phyloP scores from a whole-genome alignment of 2,797 vertebrate species.

The Novumbra hubbsi region DNA sequence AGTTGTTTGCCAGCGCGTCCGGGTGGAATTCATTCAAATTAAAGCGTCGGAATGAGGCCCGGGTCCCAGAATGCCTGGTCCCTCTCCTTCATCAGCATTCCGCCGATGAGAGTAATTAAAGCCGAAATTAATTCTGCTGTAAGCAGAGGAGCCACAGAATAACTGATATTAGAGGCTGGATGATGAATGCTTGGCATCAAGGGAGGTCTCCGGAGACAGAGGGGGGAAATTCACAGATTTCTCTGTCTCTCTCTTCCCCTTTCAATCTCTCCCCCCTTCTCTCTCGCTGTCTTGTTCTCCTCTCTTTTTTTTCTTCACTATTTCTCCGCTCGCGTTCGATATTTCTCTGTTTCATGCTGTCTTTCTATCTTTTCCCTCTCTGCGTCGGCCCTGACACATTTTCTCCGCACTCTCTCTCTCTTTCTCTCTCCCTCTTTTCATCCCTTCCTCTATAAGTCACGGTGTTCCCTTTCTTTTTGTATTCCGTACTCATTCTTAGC shows the following conservation, averaged over 20 bases:
- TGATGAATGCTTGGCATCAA: conserved; percentile 99
- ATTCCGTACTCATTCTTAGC: conserved; percentile 33
- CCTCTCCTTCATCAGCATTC: conserved; percentile 99
- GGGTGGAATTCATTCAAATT: conserved; percentile 99
- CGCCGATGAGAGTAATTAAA: conserved; percentile 99
- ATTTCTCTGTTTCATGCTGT: neutral
- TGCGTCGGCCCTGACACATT: conserved; percentile 4
- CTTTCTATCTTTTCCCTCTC: neutral
- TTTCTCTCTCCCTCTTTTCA: neutral
- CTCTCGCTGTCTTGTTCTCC: conserved; percentile 27
- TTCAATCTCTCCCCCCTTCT: conserved; percentile 31
- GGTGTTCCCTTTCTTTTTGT: conserved; percentile 7
- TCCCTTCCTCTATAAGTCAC: conserved; percentile 11
- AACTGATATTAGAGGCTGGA: conserved; percentile 99
- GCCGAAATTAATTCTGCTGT: conserved; percentile 99
- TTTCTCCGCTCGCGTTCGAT: neutral
- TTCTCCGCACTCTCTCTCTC: conserved; percentile 24
- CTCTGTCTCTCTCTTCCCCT: conserved; percentile 38
- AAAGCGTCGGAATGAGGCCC: conserved; percentile 99
- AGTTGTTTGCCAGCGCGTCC: conserved; percentile 99
- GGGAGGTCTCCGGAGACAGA: conserved; percentile 93
- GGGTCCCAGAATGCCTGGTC: conserved; percentile 99
- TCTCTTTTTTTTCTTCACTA: neutral
- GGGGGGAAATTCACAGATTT: conserved; percentile 67
- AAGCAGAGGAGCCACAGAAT: conserved; percentile 99